These are phyloP conservation scores for Mesoligia furuncula DNA, from an alignment of 2,888 invertebrate genomes.

Conservation along the genomic window DNA sequence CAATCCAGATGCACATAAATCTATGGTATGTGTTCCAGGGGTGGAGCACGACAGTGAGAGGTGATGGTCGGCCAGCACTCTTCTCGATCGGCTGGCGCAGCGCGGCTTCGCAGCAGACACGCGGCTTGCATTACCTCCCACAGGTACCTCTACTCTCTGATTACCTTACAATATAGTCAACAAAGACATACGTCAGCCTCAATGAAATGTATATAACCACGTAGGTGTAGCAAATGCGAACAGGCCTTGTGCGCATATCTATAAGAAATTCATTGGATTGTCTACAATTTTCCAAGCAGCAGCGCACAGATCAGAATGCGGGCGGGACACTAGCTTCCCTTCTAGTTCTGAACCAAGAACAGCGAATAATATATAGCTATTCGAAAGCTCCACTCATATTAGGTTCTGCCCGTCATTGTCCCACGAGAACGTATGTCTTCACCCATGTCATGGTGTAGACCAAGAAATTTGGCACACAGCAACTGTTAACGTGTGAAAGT, in stretches of 20 bases:
- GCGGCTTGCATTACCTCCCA: slow-evolving; percentile 84
- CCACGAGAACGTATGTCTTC: not conserved
- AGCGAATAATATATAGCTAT: not conserved
- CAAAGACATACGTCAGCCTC: not conserved
- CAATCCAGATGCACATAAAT: no score
- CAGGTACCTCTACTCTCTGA: slow-evolving; percentile 69
- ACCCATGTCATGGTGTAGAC: no score
- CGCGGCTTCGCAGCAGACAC: slow-evolving; percentile 88
- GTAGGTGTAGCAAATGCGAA: not conserved
- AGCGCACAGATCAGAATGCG: not conserved
- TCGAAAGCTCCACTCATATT: not conserved
- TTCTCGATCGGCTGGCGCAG: slow-evolving; percentile 85
- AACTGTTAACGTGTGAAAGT: no score
- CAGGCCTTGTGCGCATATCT: not conserved
- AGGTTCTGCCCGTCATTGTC: not conserved
- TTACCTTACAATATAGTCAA: not conserved
- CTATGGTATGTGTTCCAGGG: slow-evolving; percentile 63
- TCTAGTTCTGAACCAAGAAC: not conserved
- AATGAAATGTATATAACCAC: not conserved
- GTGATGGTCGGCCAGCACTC: slow-evolving; percentile 88
- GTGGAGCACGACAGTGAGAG: slow-evolving; percentile 79
- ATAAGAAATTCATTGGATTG: no score
- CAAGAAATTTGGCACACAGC: no score
- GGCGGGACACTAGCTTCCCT: not conserved
- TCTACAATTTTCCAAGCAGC: not conserved